Base-by-base conservation (phyloP, 2,797 vertebrate species). In the Staurois parvus region DNA sequence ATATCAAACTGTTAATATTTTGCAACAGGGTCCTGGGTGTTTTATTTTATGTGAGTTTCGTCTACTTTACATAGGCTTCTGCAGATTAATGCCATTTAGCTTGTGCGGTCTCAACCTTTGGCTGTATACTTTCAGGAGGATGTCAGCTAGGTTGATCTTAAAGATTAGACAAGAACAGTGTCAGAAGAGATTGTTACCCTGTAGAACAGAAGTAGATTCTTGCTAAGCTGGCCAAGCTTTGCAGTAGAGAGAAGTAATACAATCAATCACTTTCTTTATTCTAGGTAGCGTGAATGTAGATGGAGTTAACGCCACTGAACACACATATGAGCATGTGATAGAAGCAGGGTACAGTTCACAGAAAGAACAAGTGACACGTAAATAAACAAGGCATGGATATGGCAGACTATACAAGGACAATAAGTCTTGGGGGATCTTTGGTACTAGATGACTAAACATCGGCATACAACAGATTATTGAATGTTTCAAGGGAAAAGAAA, bases 171-270 rank as follows among this genome's bases (percentile, higher is more conserved):
- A 34, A 88, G 24, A 89, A 69, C 72, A 37, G 62, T 84, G 62
- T 13, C 40, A 85, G 32, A 78, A 67, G 84, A 88, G 59, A 90
- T 82, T 88, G 88, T 29, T 89, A 52, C 52, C 81, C 72, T 81
- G 45, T 48, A 81, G 88, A 85, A 88, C 6, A 85, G 48, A 77
- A 59, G 72, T 42, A 85, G n/a, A 81, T 75, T 88, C 90, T 88
- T 32, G 2, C 87, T 89, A 90, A 88, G 34, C 88, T 84, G 84
- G 88, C 86, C 82, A 89, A 66, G 34, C 75, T 28, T 59, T 90
- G 79, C 87, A 89, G 87, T 89, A 89, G 88, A 84, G 86, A 59
- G 88, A 73, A 85, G 72, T 76, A 70, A 84, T 15, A 12, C 40
- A 42, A 83, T 34, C 67, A 90, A 88, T 76, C 72, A 86, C 82